Conservation (phyloP, 2,888 invertebrate genomes). For the Macropis europaea region DNA sequence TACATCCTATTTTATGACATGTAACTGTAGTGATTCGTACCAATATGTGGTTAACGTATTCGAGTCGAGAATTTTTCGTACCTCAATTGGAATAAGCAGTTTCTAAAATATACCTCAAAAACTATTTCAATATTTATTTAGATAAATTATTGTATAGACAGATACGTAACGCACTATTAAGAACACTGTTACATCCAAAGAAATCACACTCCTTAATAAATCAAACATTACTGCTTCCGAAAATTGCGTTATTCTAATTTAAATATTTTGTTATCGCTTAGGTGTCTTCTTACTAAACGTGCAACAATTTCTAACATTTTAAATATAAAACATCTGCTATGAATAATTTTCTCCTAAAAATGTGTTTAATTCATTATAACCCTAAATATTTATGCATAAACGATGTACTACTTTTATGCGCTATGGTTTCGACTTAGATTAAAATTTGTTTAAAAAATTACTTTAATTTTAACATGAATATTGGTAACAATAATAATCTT, state of each 20-base stretch:
- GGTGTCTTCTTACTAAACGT: too few species aligned
- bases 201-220: constrained; percentile 12
- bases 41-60: constrained; percentile 14
- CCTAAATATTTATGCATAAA: neutral
- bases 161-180: neutral
- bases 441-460: neutral
- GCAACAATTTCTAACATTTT: too few species aligned
- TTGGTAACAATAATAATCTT: neutral
- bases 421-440: too few species aligned
- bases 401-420: too few species aligned
- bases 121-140: neutral
- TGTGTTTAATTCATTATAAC: neutral
- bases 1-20: neutral
- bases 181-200: constrained; percentile 25
- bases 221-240: constrained; percentile 13
- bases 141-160: neutral
- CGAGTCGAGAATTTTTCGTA: constrained; percentile 4
- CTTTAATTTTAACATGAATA: neutral
- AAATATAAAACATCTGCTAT: neutral
- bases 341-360: neutral
- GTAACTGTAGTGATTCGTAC: neutral
- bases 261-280: too few species aligned
- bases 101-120: neutral
- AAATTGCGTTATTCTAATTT: too few species aligned
- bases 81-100: neutral